A percentile compares a stretch with the other conserved stretches of the same genome.
Evolutionary conservation across 2,888 invertebrate genomes (phyloP).

Genomic region (Acrobasis consociella): DNA sequence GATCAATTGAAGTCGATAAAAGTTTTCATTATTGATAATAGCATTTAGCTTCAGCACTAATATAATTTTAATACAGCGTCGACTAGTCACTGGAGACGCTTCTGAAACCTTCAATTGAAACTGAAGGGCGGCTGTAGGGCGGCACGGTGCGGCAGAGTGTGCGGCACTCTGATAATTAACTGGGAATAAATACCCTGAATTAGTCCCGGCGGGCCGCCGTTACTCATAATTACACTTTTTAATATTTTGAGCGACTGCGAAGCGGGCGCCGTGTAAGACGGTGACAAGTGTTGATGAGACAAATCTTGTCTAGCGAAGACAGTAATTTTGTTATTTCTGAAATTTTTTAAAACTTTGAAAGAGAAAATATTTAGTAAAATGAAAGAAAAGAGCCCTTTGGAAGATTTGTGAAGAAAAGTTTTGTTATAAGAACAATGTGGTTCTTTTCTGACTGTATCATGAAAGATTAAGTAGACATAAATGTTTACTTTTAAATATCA

Average conservation of each 20-base stretch:
- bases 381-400: no score
- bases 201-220: constrained; percentile 26
- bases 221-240: constrained; percentile 29
- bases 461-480: no score
- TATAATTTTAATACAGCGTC: neutral
- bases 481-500: no score
- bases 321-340: neutral
- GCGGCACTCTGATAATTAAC: constrained; percentile 43
- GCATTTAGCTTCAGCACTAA: no score
- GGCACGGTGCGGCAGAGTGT: neutral
- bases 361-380: no score
- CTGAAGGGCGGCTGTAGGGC: constrained; percentile 4
- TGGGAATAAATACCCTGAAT: constrained; percentile 38
- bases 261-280: neutral
- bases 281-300: neutral
- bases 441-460: no score
- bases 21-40: no score
- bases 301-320: neutral
- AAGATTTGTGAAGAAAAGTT: no score
- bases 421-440: no score
- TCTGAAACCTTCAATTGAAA: neutral
- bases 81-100: neutral
- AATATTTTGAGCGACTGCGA: constrained; percentile 16
- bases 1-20: no score
- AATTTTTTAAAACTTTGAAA: no score